Evolutionary conservation across 2,797 vertebrate genomes (phyloP).

Genomic region (Tokudaia tokunoshimensis): DNA sequence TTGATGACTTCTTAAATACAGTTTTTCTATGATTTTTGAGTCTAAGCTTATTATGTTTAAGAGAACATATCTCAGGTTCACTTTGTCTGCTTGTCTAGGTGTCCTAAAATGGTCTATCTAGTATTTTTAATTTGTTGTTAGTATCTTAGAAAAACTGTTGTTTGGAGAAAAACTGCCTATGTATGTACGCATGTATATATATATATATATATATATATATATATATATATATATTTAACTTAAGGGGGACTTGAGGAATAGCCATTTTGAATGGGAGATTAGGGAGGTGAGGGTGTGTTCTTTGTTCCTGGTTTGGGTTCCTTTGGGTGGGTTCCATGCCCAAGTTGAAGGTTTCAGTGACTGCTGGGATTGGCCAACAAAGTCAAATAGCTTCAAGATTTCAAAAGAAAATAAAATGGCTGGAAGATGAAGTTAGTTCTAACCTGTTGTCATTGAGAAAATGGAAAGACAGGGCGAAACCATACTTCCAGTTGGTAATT

Average conservation of each 20-base stretch:
- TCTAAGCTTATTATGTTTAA: slow-evolving; percentile 53
- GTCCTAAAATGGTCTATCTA: slow-evolving; percentile 6
- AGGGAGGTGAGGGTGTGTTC: background rate
- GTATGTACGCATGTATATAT: background rate
- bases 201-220: background rate
- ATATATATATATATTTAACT: background rate
- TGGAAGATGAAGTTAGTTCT: slow-evolving; percentile 1
- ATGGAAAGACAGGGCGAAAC: slow-evolving; percentile 34
- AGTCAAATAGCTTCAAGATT: background rate
- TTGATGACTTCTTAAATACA: background rate
- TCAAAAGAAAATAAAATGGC: background rate
- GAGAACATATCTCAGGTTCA: background rate
- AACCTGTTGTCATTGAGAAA: slow-evolving; percentile 31
- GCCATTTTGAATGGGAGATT: background rate
- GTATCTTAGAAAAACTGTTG: background rate
- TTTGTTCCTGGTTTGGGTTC: background rate
- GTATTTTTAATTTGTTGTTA: background rate
- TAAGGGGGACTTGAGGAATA: background rate
- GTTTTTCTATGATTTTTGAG: background rate
- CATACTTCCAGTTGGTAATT: slow-evolving; percentile 16
- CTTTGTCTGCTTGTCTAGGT: background rate
- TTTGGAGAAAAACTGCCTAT: background rate
- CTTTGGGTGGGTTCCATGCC: background rate
- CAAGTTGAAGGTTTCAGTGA: background rate
- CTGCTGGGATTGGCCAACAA: background rate